A percentile compares a stretch with the other conserved stretches of the same genome.
phyloP scores from a whole-genome alignment of 2,797 vertebrate genomes.

The Ctenochaetus hawaiiensis region DNA sequence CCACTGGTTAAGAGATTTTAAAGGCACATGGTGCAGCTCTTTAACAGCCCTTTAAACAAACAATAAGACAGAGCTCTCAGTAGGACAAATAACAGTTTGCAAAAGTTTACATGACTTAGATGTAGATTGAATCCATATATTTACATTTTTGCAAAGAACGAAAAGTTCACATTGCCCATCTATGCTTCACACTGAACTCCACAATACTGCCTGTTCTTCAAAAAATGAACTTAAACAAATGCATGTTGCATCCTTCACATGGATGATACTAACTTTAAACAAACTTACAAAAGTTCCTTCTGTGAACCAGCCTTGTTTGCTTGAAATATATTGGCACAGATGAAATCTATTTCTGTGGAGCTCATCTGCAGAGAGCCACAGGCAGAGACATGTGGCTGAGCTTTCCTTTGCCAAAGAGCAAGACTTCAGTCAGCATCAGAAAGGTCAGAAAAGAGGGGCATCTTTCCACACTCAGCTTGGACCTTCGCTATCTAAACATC shows the following conservation, averaged over 20 bases:
- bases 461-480: conserved; percentile 37
- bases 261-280: neutral
- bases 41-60: too few relatives aligned
- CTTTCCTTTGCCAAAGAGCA: conserved; percentile 6
- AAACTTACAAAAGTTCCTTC: neutral
- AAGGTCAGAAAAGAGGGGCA: conserved; percentile 12
- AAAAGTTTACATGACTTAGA: too few relatives aligned
- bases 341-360: neutral
- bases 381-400: conserved; percentile 7
- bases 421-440: neutral
- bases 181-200: too few relatives aligned
- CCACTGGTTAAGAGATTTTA: neutral
- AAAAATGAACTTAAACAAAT: neutral
- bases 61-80: too few relatives aligned
- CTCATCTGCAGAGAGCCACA: neutral
- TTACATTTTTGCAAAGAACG: too few relatives aligned
- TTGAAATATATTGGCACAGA: neutral
- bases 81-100: too few relatives aligned
- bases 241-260: neutral
- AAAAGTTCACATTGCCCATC: too few relatives aligned
- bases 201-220: too few relatives aligned
- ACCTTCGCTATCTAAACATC: conserved; percentile 56
- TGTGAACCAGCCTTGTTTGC: neutral
- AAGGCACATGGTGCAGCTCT: too few relatives aligned
- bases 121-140: too few relatives aligned